Evolutionary conservation across 1,140 invertebrate genomes (phyloP), one percentile per base, ranked within the genome.

Genomic region (Penaeus japonicus): DNA sequence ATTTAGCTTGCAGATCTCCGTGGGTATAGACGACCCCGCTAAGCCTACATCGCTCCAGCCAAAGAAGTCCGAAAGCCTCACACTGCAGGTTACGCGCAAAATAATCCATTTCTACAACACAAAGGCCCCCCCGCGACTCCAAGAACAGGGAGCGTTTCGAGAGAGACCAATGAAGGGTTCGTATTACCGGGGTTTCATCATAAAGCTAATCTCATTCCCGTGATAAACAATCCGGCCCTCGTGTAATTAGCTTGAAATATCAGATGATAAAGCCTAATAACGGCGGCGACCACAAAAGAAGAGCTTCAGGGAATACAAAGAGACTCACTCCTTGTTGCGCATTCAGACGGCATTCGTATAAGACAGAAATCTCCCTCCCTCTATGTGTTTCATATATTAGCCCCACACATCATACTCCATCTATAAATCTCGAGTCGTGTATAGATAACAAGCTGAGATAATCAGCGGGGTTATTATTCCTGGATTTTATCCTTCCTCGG

Each of bases 161-260:
- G 47, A 47, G 47, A 47, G 47, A 47, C 47, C 47, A 47, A 47
- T 47, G 53, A 59, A 62, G 70, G 27, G 32, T 18, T 22, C 47
- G n/a, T 53, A 47, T 18, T 84, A 84, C 70, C 83, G 65, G 65
- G 83, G 85, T 65, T 79, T 86, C 57, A 54, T 81, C 85, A 81
- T 87, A 80, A 87, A 87, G 77, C 75, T 87, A 87, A 87, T 87
- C 85, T 81, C 78, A 87, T 87, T 79, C 57, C 78, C 85, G 77
- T 78, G 75, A 85, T 85, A 85, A 85, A 85, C 75, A 78, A 78
- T 79, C 75, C 73, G 30, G 30, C 84, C 75, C 84, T 85, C 55
- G 75, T 79, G 84, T 87, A 87, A 87, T 87, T 87, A 87, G 77
- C 85, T 80, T 87, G 85, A 87, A 87, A 87, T 87, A 87, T 79